These are phyloP conservation scores for Saccostrea glomerata DNA, from an alignment of 1,140 invertebrate species.

Conservation along the genomic window DNA sequence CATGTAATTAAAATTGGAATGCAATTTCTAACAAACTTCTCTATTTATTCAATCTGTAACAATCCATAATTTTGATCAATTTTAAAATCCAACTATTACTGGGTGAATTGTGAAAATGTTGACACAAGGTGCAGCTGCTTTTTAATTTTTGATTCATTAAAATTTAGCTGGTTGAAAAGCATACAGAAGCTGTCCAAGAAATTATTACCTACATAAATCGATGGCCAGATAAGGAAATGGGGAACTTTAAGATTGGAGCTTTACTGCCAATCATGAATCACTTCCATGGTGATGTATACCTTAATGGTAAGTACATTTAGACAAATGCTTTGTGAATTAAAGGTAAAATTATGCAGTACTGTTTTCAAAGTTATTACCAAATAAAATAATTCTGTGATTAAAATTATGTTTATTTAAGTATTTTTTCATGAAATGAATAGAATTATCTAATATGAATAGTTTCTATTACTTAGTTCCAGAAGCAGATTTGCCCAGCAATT, in stretches of 20 bases:
- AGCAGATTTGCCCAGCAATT: not conserved
- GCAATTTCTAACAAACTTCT: not conserved
- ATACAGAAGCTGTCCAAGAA: slow-evolving; percentile 23
- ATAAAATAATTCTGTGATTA: too few species aligned
- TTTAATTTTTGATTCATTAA: not conserved
- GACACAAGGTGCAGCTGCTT: not conserved
- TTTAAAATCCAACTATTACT: too few species aligned
- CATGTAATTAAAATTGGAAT: not conserved
- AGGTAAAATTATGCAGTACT: too few species aligned
- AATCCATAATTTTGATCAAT: too few species aligned
- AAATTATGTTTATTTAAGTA: too few species aligned
- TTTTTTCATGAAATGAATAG: too few species aligned
- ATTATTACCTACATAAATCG: slow-evolving; percentile 38
- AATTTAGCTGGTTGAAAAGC: slow-evolving; percentile 46
- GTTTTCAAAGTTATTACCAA: too few species aligned
- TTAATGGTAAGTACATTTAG: slow-evolving; percentile 16
- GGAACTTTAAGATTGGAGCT: slow-evolving; percentile 39
- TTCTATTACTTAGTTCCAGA: slow-evolving; percentile 10
- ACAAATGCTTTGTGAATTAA: too few species aligned
- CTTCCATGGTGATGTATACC: slow-evolving; percentile 16
- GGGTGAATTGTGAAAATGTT: too few species aligned
- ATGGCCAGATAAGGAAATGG: slow-evolving; percentile 28
- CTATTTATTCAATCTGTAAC: too few species aligned
- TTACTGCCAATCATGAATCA: slow-evolving; percentile 30
- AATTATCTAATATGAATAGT: too few species aligned